Evolutionary conservation across 2,797 vertebrate genomes (phyloP).

Genomic region (Oryzias dopingdopingensis): DNA sequence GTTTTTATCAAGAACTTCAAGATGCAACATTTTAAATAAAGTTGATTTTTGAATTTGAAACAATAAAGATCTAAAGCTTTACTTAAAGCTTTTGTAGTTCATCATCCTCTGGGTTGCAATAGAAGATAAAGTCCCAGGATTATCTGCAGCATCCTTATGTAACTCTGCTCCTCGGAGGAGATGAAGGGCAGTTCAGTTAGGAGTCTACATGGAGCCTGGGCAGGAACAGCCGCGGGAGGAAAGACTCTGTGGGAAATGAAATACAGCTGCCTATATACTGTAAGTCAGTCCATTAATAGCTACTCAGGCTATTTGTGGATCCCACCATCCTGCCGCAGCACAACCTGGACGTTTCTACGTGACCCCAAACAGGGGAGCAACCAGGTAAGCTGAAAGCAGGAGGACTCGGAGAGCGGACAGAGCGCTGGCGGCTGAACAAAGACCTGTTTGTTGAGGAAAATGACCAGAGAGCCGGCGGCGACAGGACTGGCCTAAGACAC

Average conservation of each 20-base stretch:
- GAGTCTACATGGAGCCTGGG: slow-evolving; percentile 46
- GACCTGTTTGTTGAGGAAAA: slow-evolving; percentile 17
- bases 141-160: slow-evolving; percentile 62
- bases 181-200: slow-evolving; percentile 50
- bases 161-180: slow-evolving; percentile 55
- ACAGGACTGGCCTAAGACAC: slow-evolving; percentile 35
- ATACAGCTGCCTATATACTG: slow-evolving; percentile 39
- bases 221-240: slow-evolving; percentile 44
- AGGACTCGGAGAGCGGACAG: background rate
- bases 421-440: slow-evolving; percentile 39
- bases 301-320: slow-evolving; percentile 53
- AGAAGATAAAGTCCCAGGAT: slow-evolving; percentile 47
- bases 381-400: slow-evolving; percentile 29
- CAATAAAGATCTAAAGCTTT: too few relatives aligned
- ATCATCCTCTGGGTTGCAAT: slow-evolving; percentile 18
- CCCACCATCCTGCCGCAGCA: slow-evolving; percentile 36
- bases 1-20: too few relatives aligned
- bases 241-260: slow-evolving; percentile 17
- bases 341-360: slow-evolving; percentile 35
- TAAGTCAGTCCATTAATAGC: slow-evolving; percentile 59
- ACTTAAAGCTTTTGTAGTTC: too few relatives aligned
- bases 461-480: slow-evolving; percentile 41
- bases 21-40: too few relatives aligned
- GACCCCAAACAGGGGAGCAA: slow-evolving; percentile 32
- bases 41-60: too few relatives aligned